These are phyloP conservation scores for Saccostrea echinata DNA, from an alignment of 1,140 invertebrate genomes.

Conservation along the genomic window DNA sequence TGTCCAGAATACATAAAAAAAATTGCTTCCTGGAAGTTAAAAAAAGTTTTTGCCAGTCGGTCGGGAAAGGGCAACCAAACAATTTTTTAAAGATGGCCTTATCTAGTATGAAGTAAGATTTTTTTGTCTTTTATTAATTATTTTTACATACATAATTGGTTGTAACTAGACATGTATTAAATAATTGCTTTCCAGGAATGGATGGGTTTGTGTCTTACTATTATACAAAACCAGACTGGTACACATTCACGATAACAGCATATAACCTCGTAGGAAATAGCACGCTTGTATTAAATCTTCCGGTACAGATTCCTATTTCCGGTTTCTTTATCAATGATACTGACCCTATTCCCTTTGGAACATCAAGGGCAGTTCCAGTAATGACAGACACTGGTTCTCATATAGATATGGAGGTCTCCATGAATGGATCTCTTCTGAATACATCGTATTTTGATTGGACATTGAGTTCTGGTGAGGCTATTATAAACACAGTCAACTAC, in stretches of 20 bases:
- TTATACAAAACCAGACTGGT: slow-evolving; percentile 52
- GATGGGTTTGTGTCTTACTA: slow-evolving; percentile 46
- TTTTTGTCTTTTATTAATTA: not conserved
- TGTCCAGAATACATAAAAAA: too few relatives aligned
- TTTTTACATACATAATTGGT: not conserved
- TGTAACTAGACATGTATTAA: too few relatives aligned
- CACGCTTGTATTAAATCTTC: slow-evolving; percentile 25
- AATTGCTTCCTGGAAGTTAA: too few relatives aligned
- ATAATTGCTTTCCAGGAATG: not conserved
- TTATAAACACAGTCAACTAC: slow-evolving; percentile 49
- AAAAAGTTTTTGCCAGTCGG: too few relatives aligned
- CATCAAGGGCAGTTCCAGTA: slow-evolving; percentile 36
- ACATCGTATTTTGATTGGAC: slow-evolving; percentile 42
- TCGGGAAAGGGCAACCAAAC: too few relatives aligned
- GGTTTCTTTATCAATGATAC: slow-evolving; percentile 53
- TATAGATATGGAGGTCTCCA: slow-evolving; percentile 43
- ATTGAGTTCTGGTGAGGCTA: slow-evolving; percentile 44
- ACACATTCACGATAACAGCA: slow-evolving; percentile 43
- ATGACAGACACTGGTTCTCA: slow-evolving; percentile 38
- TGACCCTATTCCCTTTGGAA: slow-evolving; percentile 56
- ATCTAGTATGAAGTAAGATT: not conserved
- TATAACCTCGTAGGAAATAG: slow-evolving; percentile 50
- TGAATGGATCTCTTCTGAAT: slow-evolving; percentile 51
- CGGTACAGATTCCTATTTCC: slow-evolving; percentile 50
- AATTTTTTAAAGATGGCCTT: too few relatives aligned